These are phyloP conservation scores for Diloba caeruleocephala DNA, from an alignment of 2,888 invertebrate genomes.

Conservation along the genomic window DNA sequence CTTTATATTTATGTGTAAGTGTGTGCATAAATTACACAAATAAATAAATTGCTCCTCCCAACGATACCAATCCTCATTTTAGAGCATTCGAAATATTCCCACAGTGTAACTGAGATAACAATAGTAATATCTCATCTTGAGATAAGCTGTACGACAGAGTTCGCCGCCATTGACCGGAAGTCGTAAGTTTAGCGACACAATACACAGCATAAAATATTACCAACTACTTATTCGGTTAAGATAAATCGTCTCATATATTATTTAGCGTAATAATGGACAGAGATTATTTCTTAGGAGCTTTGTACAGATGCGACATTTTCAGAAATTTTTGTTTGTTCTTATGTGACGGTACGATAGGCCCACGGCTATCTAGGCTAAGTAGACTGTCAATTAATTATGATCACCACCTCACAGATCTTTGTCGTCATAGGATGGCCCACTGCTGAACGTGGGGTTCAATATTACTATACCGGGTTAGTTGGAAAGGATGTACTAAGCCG, in stretches of 20 bases:
- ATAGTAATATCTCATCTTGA: constrained; percentile 63
- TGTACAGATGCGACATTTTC: constrained; percentile 46
- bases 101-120: constrained; percentile 52
- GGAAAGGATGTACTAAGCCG: too few relatives aligned
- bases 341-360: too few relatives aligned
- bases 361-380: too few relatives aligned
- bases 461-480: too few relatives aligned
- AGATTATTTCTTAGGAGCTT: constrained; percentile 61
- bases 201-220: constrained; percentile 73
- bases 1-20: too few relatives aligned
- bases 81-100: constrained; percentile 50
- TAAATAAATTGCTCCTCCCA: constrained; percentile 22
- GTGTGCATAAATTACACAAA: too few relatives aligned
- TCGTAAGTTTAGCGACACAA: constrained; percentile 69
- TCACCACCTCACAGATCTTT: too few relatives aligned
- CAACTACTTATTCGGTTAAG: constrained; percentile 78
- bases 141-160: constrained; percentile 55
- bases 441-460: too few relatives aligned
- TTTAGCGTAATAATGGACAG: constrained; percentile 75
- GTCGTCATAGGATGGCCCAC: too few relatives aligned
- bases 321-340: background rate
- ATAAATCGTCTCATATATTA: constrained; percentile 85
- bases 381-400: too few relatives aligned
- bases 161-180: constrained; percentile 72
- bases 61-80: constrained; percentile 35